Evolutionary conservation across 2,797 vertebrate genomes (phyloP).

Genomic region (Anguilla anguilla): DNA sequence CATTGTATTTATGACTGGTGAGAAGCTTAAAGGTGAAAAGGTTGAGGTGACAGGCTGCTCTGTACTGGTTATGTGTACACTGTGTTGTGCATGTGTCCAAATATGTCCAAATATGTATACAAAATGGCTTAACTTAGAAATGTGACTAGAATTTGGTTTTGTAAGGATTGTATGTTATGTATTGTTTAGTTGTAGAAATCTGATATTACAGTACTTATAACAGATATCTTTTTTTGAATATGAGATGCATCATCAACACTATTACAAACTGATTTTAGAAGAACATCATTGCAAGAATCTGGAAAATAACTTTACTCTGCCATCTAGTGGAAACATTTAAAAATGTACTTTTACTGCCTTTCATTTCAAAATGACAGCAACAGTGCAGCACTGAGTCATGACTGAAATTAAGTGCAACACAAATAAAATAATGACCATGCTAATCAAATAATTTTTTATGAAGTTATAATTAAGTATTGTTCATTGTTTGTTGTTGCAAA

Average conservation of each 20-base stretch:
- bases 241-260: background rate
- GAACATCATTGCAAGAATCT: background rate
- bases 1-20: too few relatives aligned
- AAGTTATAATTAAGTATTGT: background rate
- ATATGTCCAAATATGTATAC: too few relatives aligned
- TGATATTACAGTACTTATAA: background rate
- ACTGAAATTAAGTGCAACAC: too few relatives aligned
- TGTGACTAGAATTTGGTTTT: too few relatives aligned
- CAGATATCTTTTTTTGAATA: background rate
- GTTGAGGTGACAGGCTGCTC: too few relatives aligned
- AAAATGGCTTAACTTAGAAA: too few relatives aligned
- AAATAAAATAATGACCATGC: background rate
- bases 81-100: too few relatives aligned
- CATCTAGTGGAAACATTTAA: slow-evolving; percentile 18
- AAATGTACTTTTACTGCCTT: background rate
- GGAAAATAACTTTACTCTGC: background rate
- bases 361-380: background rate
- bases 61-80: too few relatives aligned
- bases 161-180: background rate
- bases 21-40: too few relatives aligned
- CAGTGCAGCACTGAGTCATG: too few relatives aligned
- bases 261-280: background rate
- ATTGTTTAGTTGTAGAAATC: background rate
- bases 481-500: background rate
- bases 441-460: background rate